phyloP scores from a whole-genome alignment of 2,888 invertebrate genomes.

The Portevinia maculata region DNA sequence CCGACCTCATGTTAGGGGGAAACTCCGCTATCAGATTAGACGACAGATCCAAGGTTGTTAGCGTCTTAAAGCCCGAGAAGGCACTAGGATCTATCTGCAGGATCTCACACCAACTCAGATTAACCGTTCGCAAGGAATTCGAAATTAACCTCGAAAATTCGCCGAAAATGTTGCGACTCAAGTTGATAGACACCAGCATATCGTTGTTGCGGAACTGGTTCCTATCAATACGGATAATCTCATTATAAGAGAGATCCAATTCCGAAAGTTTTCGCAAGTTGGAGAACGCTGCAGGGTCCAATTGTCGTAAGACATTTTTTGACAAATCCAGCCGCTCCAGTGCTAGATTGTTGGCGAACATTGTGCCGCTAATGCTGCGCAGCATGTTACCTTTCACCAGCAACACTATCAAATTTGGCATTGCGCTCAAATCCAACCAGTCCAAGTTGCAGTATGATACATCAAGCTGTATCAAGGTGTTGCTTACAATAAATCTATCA shows the following conservation, averaged over 20 bases:
- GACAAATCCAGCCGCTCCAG: conserved; percentile 87
- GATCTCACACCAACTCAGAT: conserved; percentile 88
- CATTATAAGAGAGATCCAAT: conserved; percentile 89
- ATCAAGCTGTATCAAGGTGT: conserved; percentile 85
- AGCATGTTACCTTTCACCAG: conserved; percentile 87
- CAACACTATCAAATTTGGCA: conserved; percentile 85
- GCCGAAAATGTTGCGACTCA: conserved; percentile 87
- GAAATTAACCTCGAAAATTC: conserved; percentile 85
- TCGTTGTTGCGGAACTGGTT: conserved; percentile 86
- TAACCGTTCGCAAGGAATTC: conserved; percentile 85
- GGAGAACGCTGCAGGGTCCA: conserved; percentile 86
- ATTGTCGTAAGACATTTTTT: conserved; percentile 86
- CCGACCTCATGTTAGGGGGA: conserved; percentile 86
- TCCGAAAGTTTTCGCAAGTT: conserved; percentile 85
- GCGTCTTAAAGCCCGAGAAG: conserved; percentile 85
- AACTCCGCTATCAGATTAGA: conserved; percentile 86
- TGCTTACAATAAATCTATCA: conserved; percentile 83
- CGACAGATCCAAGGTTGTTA: conserved; percentile 86
- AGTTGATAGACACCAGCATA: conserved; percentile 85
- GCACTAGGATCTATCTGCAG: conserved; percentile 84
- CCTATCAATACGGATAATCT: conserved; percentile 85
- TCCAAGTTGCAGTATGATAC: conserved; percentile 86
- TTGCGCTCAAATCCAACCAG: conserved; percentile 85
- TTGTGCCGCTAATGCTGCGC: conserved; percentile 84
- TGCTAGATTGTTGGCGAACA: conserved; percentile 86